A percentile compares a stretch with the other conserved stretches of the same genome.
phyloP scores from a whole-genome alignment of 2,888 invertebrate species.

The Blera fallax region DNA sequence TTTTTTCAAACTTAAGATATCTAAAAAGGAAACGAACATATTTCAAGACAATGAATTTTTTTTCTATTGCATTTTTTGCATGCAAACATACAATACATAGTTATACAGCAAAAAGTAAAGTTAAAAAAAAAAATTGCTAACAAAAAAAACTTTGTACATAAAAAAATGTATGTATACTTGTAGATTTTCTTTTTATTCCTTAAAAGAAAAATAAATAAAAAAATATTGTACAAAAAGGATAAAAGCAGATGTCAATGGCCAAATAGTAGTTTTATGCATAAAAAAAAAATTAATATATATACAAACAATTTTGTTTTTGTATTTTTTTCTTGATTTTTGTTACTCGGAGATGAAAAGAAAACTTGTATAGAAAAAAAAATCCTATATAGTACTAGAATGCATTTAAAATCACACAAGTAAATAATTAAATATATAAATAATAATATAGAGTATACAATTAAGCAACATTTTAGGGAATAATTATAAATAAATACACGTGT shows the following conservation, averaged over 20 bases:
- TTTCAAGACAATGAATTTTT: conserved; percentile 56
- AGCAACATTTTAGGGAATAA: conserved; percentile 71
- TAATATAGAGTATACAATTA: conserved; percentile 56
- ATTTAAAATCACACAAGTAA: conserved; percentile 56
- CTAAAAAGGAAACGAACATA: background rate
- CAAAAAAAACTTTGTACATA: conserved; percentile 26
- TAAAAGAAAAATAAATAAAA: background rate
- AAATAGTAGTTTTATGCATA: conserved; percentile 63
- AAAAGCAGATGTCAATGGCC: conserved; percentile 50
- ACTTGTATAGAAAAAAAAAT: conserved; percentile 31
- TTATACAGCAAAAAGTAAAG: background rate
- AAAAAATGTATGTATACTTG: conserved; percentile 14
- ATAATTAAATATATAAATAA: conserved; percentile 25
- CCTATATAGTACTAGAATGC: conserved; percentile 54
- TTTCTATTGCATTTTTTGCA: conserved; percentile 56
- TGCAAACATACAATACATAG: background rate
- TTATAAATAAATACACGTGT: conserved; percentile 53
- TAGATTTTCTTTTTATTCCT: conserved; percentile 5
- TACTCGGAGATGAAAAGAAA: background rate
- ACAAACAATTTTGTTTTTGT: background rate
- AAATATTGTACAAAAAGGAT: conserved; percentile 43
- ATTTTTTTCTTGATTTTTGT: background rate
- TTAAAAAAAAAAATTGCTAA: background rate
- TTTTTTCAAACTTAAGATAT: conserved; percentile 26
- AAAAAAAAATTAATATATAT: background rate